Evolutionary conservation across 1,140 invertebrate genomes (phyloP).

Genomic region (Chironomus tepperi): DNA sequence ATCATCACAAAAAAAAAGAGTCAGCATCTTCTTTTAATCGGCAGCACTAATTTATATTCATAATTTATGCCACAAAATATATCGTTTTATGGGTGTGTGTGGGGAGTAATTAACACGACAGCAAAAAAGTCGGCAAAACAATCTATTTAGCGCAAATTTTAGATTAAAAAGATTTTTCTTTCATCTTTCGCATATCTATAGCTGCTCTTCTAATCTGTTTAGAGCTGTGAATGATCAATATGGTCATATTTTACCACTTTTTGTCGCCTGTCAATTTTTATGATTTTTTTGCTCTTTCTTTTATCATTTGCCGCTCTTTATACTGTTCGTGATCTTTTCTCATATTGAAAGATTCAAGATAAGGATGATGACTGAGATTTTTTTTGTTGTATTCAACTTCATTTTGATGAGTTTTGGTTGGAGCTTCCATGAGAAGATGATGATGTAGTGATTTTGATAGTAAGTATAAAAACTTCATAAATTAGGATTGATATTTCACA

Average conservation of each 20-base stretch:
- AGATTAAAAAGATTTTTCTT: neutral
- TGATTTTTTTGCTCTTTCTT: neutral
- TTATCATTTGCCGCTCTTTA: no score
- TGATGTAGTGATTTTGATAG: no score
- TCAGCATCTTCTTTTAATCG: neutral
- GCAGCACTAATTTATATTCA: neutral
- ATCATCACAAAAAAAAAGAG: neutral
- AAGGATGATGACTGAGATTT: no score
- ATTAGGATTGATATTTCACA: no score
- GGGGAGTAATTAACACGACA: neutral
- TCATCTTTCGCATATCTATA: neutral
- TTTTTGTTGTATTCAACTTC: no score
- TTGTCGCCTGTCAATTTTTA: constrained; percentile 12
- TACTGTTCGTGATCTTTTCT: no score
- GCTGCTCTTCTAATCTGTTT: neutral
- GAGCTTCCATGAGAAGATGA: no score
- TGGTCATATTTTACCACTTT: constrained; percentile 13
- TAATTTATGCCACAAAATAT: constrained; percentile 14
- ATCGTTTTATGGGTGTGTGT: neutral
- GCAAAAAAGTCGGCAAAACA: neutral
- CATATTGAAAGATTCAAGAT: no score
- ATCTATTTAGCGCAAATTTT: neutral
- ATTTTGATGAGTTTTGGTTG: no score
- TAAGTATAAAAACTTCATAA: no score
- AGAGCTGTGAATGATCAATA: constrained; percentile 12